These are phyloP conservation scores for Gorsachius magnificus DNA, from an alignment of 2,797 vertebrate genomes.

Conservation along the genomic window DNA sequence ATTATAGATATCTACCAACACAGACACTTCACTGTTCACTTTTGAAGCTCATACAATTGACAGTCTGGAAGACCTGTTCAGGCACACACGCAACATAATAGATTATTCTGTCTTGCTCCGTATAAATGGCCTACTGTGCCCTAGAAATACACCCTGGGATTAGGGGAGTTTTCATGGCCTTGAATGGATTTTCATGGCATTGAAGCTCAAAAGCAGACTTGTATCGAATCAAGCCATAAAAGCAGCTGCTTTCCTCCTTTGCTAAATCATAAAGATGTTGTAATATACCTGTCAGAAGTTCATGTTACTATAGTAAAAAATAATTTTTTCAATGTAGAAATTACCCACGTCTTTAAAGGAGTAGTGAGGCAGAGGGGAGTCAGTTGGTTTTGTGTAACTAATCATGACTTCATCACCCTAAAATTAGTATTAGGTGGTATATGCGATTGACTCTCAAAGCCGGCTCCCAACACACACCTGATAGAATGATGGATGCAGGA, in stretches of 20 bases:
- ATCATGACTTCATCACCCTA: background rate
- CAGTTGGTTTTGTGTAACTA: background rate
- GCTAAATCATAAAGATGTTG: background rate
- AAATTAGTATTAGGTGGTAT: background rate
- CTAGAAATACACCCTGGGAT: background rate
- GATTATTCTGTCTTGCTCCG: background rate
- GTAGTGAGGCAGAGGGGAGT: background rate
- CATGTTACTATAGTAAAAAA: background rate
- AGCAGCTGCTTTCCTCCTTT: background rate
- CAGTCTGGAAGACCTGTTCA: background rate
- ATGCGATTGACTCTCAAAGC: background rate
- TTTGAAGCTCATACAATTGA: background rate
- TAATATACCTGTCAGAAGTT: background rate
- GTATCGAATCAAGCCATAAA: background rate
- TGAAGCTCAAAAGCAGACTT: background rate
- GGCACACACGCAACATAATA: background rate
- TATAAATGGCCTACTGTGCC: background rate
- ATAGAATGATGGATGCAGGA: background rate
- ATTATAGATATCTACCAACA: background rate
- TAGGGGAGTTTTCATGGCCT: background rate
- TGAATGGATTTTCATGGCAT: background rate
- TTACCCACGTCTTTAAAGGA: background rate
- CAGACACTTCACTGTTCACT: background rate
- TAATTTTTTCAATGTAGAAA: background rate
- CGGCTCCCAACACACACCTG: background rate